Conservation (phyloP, 1,140 invertebrate species). For the Arion vulgaris region DNA sequence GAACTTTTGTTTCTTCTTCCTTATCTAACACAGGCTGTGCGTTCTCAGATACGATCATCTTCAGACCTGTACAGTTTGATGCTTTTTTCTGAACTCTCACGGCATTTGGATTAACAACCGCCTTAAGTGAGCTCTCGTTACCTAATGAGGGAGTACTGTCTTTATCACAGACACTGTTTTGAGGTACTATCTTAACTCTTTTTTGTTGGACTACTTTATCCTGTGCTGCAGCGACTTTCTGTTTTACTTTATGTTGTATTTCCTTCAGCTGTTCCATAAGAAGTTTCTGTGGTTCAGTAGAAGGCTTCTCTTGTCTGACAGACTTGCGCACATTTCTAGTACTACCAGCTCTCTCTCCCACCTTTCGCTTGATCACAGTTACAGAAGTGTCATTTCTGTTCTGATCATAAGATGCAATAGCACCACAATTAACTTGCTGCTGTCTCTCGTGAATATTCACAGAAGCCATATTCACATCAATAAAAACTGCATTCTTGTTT, state of each 20-base stretch:
- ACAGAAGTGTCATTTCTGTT: background rate
- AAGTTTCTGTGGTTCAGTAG: slow-evolving; percentile 29
- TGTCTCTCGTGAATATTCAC: slow-evolving; percentile 24
- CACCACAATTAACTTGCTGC: background rate
- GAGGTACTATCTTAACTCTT: background rate
- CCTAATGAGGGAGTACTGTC: background rate
- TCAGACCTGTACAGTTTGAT: background rate
- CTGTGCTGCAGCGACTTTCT: slow-evolving; percentile 15
- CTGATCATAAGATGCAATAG: background rate
- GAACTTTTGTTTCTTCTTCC: slow-evolving; percentile 6
- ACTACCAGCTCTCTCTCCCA: background rate
- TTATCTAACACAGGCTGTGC: background rate
- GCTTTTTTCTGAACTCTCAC: background rate
- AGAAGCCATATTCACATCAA: slow-evolving; percentile 37
- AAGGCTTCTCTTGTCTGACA: slow-evolving; percentile 12
- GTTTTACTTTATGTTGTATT: slow-evolving; percentile 29
- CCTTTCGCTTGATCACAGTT: slow-evolving; percentile 4
- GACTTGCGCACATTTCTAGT: background rate
- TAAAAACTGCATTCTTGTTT: slow-evolving; percentile 57
- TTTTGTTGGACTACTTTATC: background rate
- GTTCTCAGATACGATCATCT: background rate
- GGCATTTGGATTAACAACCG: background rate
- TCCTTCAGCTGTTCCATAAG: slow-evolving; percentile 32
- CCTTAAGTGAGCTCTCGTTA: background rate
- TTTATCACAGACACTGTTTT: background rate